phyloP scores from a whole-genome alignment of 2,113 vertebrate genomes.

The Lophura nycthemera region DNA sequence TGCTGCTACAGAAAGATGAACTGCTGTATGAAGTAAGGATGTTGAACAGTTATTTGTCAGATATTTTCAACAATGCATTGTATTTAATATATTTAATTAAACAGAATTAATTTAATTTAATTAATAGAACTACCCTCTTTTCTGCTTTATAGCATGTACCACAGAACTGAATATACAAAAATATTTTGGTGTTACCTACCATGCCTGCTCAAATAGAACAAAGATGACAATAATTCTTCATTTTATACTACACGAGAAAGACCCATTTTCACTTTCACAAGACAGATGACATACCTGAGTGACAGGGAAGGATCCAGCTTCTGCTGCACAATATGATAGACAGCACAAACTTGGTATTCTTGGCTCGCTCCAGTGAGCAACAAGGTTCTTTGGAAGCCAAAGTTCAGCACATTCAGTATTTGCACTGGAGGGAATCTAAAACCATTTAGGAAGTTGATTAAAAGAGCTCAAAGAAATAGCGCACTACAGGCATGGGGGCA shows the following conservation, averaged over 20 bases:
- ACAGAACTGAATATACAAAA: background rate
- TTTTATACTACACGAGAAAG: background rate
- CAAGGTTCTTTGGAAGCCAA: background rate
- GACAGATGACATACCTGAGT: background rate
- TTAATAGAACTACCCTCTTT: background rate
- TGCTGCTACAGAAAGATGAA: background rate
- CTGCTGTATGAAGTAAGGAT: background rate
- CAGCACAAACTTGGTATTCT: background rate
- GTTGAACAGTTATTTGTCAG: background rate
- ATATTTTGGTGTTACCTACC: background rate
- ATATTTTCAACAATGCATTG: rapidly evolving
- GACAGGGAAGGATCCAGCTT: background rate
- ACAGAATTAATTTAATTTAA: background rate
- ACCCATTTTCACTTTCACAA: background rate
- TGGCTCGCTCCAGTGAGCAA: background rate
- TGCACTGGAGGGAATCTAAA: background rate
- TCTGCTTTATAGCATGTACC: background rate
- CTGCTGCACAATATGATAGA: background rate
- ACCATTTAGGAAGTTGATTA: background rate
- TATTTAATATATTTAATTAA: background rate
- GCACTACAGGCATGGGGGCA: background rate
- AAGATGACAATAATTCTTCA: background rate
- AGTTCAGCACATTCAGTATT: background rate
- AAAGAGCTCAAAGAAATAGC: background rate
- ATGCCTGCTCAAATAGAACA: background rate